Evolutionary conservation across 1,140 invertebrate species (phyloP).

Genomic region (Euborellia annulipes): DNA sequence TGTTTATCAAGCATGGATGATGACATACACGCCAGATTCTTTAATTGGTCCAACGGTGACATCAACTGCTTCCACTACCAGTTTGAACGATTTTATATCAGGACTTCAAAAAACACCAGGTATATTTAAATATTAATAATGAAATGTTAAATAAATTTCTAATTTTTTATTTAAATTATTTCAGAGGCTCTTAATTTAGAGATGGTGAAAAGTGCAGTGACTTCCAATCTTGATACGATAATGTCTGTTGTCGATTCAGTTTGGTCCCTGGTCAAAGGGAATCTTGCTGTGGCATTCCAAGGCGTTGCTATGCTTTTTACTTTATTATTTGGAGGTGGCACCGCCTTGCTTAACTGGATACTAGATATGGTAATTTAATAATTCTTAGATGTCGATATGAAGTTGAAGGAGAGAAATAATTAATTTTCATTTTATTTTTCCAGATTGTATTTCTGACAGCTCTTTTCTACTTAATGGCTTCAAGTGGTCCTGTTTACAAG

Average conservation of each 20-base stretch:
- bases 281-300: conserved; percentile 78
- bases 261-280: conserved; percentile 85
- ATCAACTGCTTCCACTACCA: conserved; percentile 44
- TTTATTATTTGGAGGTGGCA: conserved; percentile 76
- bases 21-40: conserved; percentile 29
- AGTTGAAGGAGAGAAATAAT: too few species aligned
- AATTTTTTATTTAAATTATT: conserved; percentile 16
- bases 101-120: conserved; percentile 54
- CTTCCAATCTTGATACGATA: conserved; percentile 69
- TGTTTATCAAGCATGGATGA: conserved; percentile 82
- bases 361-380: conserved; percentile 70
- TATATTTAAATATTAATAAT: conserved; percentile 18
- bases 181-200: conserved; percentile 55
- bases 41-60: conserved; percentile 48
- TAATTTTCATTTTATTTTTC: conserved; percentile 16
- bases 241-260: conserved; percentile 78
- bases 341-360: conserved; percentile 84
- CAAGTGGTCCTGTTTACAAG: conserved; percentile 77
- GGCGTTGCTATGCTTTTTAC: conserved; percentile 75
- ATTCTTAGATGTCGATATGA: too few species aligned
- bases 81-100: conserved; percentile 55
- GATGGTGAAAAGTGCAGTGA: conserved; percentile 35
- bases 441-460: conserved; percentile 93
- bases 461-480: conserved; percentile 84
- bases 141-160: conserved; percentile 5